Base-by-base conservation (phyloP, 2,113 vertebrate genomes). In the Protomyctophum bolini region DNA sequence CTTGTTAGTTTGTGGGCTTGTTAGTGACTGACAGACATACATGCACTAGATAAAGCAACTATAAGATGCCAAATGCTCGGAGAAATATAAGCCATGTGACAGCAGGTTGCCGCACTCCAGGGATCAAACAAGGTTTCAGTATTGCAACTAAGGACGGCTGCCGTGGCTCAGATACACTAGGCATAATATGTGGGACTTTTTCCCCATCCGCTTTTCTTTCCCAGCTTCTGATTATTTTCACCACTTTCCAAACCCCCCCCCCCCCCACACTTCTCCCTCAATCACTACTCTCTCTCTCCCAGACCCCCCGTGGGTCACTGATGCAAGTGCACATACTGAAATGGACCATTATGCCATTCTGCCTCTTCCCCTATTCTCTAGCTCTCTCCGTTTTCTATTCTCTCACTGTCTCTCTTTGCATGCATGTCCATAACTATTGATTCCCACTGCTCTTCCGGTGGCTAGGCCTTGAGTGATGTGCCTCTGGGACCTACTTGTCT, bases 401-500 rank as follows among this genome's bases (percentile, higher is more conserved):
- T 46, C 47, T 47, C 55, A 66, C 41, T 75, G 58, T 75, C 66
- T 21, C 29, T 29, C 3, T 21, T 10, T n/a, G 61, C n/a, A 55
- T 29, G 58, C 50, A 33, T 57, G 62, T 79, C 58, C 61, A 46
- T 65, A 8, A 54, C 15, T 55, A 72, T 75, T 72, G 82, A 81
- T 85, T 67, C 10, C 41, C 55, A 6, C 63, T 84, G 5, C n/a
- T 63, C 45, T 68, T 41, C 62, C 12, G 64, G 63, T 28, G 9
- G 62, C 56, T 46, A 55, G 28, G 68, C 69, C 52, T 49, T 73
- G 50, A 77, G 66, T 69, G 80, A 68, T 74, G 70, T 75, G 57
- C 58, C 62, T 71, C 63, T 58, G 6, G 28, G 52, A 75, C 55
- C 66, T 67, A 73, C 73, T 41, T 29, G 64, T 66, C 70, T 80